phyloP scores from a whole-genome alignment of 1,140 invertebrate species.

The Batillaria attramentaria region DNA sequence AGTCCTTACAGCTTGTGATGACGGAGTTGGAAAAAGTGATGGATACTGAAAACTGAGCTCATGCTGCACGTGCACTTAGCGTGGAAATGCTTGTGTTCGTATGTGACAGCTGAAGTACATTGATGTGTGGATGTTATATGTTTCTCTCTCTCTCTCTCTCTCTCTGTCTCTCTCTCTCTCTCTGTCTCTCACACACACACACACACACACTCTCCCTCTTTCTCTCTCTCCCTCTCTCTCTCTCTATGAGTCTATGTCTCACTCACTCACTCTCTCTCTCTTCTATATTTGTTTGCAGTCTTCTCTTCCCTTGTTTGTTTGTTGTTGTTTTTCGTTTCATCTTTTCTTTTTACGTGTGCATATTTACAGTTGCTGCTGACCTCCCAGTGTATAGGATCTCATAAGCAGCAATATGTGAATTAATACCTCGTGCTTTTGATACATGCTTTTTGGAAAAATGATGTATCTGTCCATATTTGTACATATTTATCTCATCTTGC shows the following conservation, averaged over 20 bases:
- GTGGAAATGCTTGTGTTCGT: constrained; percentile 1
- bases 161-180: background rate
- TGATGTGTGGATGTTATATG: background rate
- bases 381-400: too few species aligned
- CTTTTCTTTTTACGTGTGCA: too few species aligned
- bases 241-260: background rate
- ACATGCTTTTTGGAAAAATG: too few species aligned
- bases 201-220: constrained; percentile 8
- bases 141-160: constrained; percentile 7
- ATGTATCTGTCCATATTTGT: background rate
- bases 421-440: too few species aligned
- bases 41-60: background rate
- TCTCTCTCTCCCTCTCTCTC: constrained; percentile 12
- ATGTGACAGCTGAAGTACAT: background rate
- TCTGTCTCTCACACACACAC: constrained; percentile 8
- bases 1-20: background rate
- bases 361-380: too few species aligned
- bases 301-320: background rate
- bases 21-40: constrained; percentile 16
- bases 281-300: background rate
- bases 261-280: background rate
- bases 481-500: background rate
- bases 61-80: too few species aligned
- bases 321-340: background rate
- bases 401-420: too few species aligned